phyloP scores from a whole-genome alignment of 2,888 invertebrate species.

The Melieria crassipennis region DNA sequence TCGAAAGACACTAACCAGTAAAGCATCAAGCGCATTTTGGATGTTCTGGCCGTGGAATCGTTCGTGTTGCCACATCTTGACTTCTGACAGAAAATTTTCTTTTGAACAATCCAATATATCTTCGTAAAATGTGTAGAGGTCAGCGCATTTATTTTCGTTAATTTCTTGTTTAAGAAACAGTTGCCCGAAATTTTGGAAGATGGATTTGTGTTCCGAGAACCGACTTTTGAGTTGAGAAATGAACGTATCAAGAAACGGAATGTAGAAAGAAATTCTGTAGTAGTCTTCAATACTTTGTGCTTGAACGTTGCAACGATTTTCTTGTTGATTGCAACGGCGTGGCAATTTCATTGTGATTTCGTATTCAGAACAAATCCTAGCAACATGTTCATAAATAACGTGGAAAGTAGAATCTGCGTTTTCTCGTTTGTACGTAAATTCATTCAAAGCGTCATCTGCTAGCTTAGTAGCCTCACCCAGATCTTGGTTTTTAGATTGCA shows the following conservation, averaged over 20 bases:
- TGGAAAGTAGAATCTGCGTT: background rate
- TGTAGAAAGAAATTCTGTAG: background rate
- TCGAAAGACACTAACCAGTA: too few relatives aligned
- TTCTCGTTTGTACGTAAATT: background rate
- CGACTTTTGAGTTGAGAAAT: conserved; percentile 1
- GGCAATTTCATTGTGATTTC: background rate
- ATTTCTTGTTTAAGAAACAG: conserved; percentile 1
- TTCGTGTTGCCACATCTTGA: too few relatives aligned
- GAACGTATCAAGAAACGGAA: conserved; percentile 4
- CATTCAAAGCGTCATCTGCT: background rate
- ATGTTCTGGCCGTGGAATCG: too few relatives aligned
- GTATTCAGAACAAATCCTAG: background rate
- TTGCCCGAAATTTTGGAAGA: background rate
- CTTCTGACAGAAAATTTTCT: too few relatives aligned
- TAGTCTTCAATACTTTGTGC: background rate
- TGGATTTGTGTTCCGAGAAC: background rate
- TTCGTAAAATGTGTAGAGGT: background rate
- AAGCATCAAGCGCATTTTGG: too few relatives aligned
- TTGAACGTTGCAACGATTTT: background rate
- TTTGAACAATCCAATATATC: too few relatives aligned
- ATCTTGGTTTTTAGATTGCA: background rate
- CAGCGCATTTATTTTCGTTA: background rate
- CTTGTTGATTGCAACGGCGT: background rate
- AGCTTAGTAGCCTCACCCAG: conserved; percentile 1
- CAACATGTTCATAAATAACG: background rate